A percentile compares a stretch with the other conserved stretches of the same genome.
These are phyloP conservation scores for Apodemia duryi DNA, from an alignment of 2,888 invertebrate species.

Conservation along the genomic window DNA sequence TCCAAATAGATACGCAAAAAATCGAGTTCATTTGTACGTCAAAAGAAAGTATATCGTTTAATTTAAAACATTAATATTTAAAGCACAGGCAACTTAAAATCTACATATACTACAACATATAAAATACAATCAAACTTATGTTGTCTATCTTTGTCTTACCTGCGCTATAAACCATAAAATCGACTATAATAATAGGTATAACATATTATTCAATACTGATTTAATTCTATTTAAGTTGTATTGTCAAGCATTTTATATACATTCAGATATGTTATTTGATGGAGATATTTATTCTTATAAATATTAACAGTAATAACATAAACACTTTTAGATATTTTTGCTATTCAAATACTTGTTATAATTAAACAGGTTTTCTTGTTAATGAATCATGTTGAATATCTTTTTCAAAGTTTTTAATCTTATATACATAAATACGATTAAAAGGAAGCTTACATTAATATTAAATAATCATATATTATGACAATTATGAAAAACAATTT, in stretches of 20 bases:
- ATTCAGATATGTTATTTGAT: constrained; percentile 72
- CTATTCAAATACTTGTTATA: not conserved
- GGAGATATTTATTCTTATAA: constrained; percentile 23
- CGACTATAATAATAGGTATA: constrained; percentile 7
- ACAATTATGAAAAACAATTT: no score
- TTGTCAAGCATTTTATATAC: constrained; percentile 77
- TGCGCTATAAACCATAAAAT: constrained; percentile 1
- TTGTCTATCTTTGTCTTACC: not conserved
- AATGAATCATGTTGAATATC: no score
- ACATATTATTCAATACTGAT: constrained; percentile 40
- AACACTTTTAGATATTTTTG: constrained; percentile 12
- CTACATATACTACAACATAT: no score
- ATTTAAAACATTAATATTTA: no score
- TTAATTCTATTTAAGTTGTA: constrained; percentile 61
- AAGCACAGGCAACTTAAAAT: no score
- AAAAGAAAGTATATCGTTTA: no score
- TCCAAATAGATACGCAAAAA: no score
- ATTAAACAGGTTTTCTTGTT: not conserved
- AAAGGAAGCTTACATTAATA: no score
- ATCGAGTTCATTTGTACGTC: no score
- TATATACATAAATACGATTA: no score
- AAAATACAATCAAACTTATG: not conserved
- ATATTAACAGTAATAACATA: constrained; percentile 19
- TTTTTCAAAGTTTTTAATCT: no score
- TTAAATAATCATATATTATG: no score